Percentiles rank a stretch among this genome's conserved stretches.
These are phyloP conservation scores for Bombus pyrosoma DNA, from an alignment of 1,140 invertebrate genomes.

Conservation along the genomic window DNA sequence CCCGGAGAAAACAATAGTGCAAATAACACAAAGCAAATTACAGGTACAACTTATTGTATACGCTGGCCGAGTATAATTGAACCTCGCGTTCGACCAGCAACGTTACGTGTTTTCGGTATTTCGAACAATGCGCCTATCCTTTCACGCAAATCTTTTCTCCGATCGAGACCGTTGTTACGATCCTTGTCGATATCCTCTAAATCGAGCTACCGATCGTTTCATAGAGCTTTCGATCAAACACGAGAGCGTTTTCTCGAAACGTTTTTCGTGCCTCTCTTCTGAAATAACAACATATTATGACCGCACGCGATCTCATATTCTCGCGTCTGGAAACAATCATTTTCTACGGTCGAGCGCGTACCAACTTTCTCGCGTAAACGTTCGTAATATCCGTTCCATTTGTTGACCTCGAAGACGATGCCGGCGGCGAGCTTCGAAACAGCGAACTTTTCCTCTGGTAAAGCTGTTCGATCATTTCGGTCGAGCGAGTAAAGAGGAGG, in stretches of 20 bases:
- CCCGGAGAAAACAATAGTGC: slow-evolving; percentile 63
- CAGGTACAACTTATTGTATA: slow-evolving; percentile 62
- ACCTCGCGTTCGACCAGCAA: slow-evolving; percentile 48
- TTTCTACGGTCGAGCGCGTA: too few species aligned
- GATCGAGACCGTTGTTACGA: background rate
- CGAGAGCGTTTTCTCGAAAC: background rate
- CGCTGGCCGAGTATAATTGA: slow-evolving; percentile 52
- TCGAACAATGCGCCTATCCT: background rate
- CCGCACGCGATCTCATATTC: too few species aligned
- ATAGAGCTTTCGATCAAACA: too few species aligned
- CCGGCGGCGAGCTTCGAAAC: background rate
- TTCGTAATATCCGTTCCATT: slow-evolving; percentile 39
- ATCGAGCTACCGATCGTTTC: slow-evolving; percentile 13
- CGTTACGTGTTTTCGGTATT: slow-evolving; percentile 38
- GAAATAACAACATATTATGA: too few species aligned
- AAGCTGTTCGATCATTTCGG: slow-evolving; percentile 66
- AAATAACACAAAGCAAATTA: slow-evolving; percentile 71
- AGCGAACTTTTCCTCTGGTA: slow-evolving; percentile 42
- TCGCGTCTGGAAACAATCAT: too few species aligned
- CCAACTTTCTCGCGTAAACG: slow-evolving; percentile 41
- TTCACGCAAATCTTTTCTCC: background rate
- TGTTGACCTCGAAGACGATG: slow-evolving; percentile 28
- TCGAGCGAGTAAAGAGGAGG: slow-evolving; percentile 26
- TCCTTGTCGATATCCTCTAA: background rate
- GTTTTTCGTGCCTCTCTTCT: too few species aligned